These are phyloP conservation scores for Leptoteleia sp. DNA, from an alignment of 1,140 invertebrate species.

Conservation along the genomic window DNA sequence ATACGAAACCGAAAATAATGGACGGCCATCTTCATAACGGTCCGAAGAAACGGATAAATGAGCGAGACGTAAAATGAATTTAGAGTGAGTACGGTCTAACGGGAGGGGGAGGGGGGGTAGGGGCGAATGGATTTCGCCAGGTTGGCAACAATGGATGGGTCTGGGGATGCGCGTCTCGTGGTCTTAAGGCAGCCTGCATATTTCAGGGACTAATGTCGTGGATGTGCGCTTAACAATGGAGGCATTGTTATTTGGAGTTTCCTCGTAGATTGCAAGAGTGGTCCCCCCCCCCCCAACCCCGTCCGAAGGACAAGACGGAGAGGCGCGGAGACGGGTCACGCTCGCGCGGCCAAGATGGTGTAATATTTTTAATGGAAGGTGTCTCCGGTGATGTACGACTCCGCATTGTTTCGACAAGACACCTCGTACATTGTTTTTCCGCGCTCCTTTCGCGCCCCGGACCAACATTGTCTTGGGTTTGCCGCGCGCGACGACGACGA, in stretches of 20 bases:
- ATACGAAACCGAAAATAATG: conserved; percentile 5
- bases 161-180: conserved; percentile 36
- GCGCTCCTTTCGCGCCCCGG: conserved; percentile 47
- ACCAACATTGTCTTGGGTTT: conserved; percentile 37
- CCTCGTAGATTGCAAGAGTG: conserved; percentile 65
- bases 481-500: conserved; percentile 48
- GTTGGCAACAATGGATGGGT: conserved; percentile 37
- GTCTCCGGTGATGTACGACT: conserved; percentile 76
- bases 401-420: conserved; percentile 74
- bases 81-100: conserved; percentile 5
- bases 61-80: conserved; percentile 25
- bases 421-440: conserved; percentile 74
- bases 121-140: too few relatives aligned
- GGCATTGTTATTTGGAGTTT: conserved; percentile 73
- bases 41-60: not conserved
- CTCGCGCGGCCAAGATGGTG: conserved; percentile 71
- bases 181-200: conserved; percentile 73
- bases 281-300: conserved; percentile 26
- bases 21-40: conserved; percentile 16
- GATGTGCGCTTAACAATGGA: conserved; percentile 72
- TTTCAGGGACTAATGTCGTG: conserved; percentile 73
- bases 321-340: conserved; percentile 40
- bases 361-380: conserved; percentile 80
- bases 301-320: conserved; percentile 12
- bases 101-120: too few relatives aligned